Percentiles rank a stretch among this genome's conserved stretches.
Conservation (phyloP, 2,797 vertebrate genomes). For the Mormyrus proboscirostris region DNA sequence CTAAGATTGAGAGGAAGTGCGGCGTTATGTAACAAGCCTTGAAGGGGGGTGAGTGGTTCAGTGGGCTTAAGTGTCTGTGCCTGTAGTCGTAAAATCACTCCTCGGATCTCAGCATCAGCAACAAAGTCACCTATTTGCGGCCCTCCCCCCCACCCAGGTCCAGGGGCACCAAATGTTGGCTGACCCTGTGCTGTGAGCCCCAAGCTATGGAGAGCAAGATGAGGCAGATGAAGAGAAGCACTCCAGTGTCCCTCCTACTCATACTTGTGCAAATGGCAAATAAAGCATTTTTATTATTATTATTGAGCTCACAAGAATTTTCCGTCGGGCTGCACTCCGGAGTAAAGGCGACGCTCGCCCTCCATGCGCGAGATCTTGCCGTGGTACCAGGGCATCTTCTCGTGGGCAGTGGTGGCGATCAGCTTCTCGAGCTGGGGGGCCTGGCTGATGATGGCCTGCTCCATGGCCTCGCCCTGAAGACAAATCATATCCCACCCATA, state of each 20-base stretch:
- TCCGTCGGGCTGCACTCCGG: conserved; percentile 79
- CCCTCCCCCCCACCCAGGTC: background rate
- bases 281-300: background rate
- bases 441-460: conserved; percentile 92
- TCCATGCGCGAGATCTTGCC: conserved; percentile 68
- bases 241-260: background rate
- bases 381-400: conserved; percentile 91
- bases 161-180: background rate
- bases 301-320: conserved; percentile 82
- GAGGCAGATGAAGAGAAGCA: background rate
- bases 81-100: background rate
- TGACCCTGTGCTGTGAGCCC: background rate
- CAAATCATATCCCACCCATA: background rate
- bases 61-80: background rate
- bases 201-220: background rate
- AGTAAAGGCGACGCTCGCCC: conserved; percentile 81
- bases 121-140: background rate
- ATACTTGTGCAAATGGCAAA: background rate
- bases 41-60: background rate
- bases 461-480: conserved; percentile 81
- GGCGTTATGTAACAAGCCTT: background rate
- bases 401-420: conserved; percentile 87
- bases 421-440: conserved; percentile 92
- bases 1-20: background rate
- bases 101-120: background rate